A percentile compares a stretch with the other conserved stretches of the same genome.
Evolutionary conservation across 1,140 invertebrate species (phyloP).

Genomic region (Cydia pomonella): DNA sequence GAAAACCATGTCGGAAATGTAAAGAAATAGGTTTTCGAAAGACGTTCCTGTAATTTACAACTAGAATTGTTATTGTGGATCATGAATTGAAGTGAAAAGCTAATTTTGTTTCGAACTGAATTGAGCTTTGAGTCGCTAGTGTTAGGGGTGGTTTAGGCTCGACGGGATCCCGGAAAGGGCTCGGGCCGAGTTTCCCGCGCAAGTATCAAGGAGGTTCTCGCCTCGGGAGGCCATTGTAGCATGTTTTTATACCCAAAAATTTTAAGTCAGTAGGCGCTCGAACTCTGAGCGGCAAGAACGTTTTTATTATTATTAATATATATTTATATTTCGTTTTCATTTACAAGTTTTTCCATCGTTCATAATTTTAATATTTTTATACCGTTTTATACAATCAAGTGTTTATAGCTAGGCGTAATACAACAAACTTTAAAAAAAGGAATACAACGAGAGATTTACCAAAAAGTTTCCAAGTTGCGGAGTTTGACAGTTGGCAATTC

Average conservation of each 20-base stretch:
- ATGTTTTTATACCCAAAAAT: constrained; percentile 81
- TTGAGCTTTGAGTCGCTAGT: background rate
- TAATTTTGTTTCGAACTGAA: constrained; percentile 36
- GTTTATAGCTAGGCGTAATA: constrained; percentile 75
- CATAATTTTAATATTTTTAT: constrained; percentile 81
- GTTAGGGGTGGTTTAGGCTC: constrained; percentile 10
- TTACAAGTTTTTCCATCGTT: constrained; percentile 79
- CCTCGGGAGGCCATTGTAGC: constrained; percentile 76
- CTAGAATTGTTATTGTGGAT: constrained; percentile 27
- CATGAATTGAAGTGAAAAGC: constrained; percentile 30
- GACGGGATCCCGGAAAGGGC: background rate
- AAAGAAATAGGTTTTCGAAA: constrained; percentile 3
- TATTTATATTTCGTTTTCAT: constrained; percentile 80
- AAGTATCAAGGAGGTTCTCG: constrained; percentile 69
- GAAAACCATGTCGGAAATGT: background rate
- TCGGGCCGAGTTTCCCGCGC: constrained; percentile 34
- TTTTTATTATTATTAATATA: constrained; percentile 80
- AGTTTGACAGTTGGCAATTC: constrained; percentile 74
- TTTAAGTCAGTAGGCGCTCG: constrained; percentile 81
- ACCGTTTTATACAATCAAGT: constrained; percentile 79
- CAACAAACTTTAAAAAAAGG: constrained; percentile 44
- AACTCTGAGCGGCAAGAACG: constrained; percentile 77
- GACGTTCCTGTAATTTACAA: constrained; percentile 5
- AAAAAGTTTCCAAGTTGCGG: constrained; percentile 54
- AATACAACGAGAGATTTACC: constrained; percentile 43